phyloP scores from a whole-genome alignment of 2,888 invertebrate species.

The Ptychoptera contaminata region DNA sequence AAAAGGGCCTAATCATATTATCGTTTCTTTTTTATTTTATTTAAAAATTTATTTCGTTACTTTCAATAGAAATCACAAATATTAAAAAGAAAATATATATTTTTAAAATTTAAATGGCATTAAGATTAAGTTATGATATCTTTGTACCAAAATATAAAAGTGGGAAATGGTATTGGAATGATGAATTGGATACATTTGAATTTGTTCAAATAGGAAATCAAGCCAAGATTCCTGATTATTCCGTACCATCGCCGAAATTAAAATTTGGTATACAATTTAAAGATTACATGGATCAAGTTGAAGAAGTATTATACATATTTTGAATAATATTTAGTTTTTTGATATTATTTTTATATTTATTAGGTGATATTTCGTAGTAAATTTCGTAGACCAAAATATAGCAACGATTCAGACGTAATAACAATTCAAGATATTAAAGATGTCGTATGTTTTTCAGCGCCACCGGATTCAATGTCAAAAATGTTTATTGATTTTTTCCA shows the following conservation, averaged over 20 bases:
- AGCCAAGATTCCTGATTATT: conserved; percentile 7
- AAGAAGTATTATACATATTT: conserved; percentile 16
- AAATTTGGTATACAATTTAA: conserved; percentile 19
- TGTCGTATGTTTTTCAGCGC: conserved; percentile 22
- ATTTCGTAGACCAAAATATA: conserved; percentile 15
- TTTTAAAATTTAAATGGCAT: conserved; percentile 9
- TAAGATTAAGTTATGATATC: conserved; percentile 17
- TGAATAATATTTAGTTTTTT: background rate
- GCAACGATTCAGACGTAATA: conserved; percentile 20
- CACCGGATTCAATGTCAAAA: conserved; percentile 16
- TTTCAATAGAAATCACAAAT: too few relatives aligned
- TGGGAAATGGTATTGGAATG: conserved; percentile 24
- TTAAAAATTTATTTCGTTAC: too few relatives aligned
- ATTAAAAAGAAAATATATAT: too few relatives aligned
- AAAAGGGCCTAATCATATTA: too few relatives aligned
- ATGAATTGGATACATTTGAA: conserved; percentile 13
- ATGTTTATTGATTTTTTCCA: conserved; percentile 23
- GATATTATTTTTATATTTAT: background rate
- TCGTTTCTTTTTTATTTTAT: too few relatives aligned
- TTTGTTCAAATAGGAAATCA: conserved; percentile 15
- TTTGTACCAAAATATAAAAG: conserved; percentile 19
- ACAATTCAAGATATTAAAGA: conserved; percentile 24
- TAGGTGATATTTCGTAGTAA: conserved; percentile 8
- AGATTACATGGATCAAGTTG: conserved; percentile 19
- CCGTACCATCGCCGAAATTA: conserved; percentile 7